A percentile compares a stretch with the other conserved stretches of the same genome.
phyloP scores from a whole-genome alignment of 1,140 invertebrate species.

The Drosophila watanabei region DNA sequence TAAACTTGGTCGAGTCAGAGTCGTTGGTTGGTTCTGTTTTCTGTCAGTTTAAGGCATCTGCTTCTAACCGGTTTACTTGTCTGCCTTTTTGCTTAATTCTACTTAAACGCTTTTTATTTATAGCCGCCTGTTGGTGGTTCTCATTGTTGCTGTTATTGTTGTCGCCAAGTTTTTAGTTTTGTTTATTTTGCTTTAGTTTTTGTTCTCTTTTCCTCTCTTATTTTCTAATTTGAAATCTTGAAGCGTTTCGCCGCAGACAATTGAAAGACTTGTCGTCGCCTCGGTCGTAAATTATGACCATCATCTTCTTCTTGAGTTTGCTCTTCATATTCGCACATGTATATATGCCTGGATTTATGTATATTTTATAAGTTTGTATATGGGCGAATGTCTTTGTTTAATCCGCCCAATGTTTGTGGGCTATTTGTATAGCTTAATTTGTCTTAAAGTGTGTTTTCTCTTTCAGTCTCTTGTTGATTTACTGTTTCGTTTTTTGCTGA shows the following conservation, averaged over 20 bases:
- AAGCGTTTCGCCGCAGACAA: conserved; percentile 30
- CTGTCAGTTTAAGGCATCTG: conserved; percentile 46
- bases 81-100: conserved; percentile 38
- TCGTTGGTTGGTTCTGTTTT: conserved; percentile 1
- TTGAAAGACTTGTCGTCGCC: conserved; percentile 53
- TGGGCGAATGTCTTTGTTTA: conserved; percentile 30
- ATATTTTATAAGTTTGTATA: conserved; percentile 12
- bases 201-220: conserved; percentile 3
- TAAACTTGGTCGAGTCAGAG: conserved; percentile 57
- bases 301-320: conserved; percentile 15
- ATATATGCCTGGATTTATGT: conserved; percentile 15
- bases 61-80: conserved; percentile 60
- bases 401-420: conserved; percentile 24
- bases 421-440: conserved; percentile 51
- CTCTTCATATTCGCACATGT: conserved; percentile 30
- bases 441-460: conserved; percentile 53
- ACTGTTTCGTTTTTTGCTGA: conserved; percentile 32
- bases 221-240: conserved; percentile 42
- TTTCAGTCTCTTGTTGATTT: conserved; percentile 40
- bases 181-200: conserved; percentile 44
- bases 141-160: conserved; percentile 17
- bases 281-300: conserved; percentile 38
- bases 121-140: conserved; percentile 41
- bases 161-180: conserved; percentile 29
- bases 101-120: conserved; percentile 71